Evolutionary conservation across 2,113 vertebrate species (phyloP).

Genomic region (Chascanopsetta lugubris): DNA sequence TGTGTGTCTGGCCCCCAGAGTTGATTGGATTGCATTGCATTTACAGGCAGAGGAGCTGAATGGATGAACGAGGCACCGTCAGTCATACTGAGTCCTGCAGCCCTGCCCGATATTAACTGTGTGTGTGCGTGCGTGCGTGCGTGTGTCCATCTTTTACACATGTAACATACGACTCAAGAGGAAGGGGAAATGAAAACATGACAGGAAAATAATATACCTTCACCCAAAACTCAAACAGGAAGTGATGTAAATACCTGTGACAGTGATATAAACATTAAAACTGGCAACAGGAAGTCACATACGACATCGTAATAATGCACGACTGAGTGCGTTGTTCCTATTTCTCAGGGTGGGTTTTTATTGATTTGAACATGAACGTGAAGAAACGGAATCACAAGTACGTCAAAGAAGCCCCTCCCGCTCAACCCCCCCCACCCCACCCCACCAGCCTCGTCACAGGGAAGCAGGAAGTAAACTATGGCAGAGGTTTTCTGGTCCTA

Average conservation of each 20-base stretch:
- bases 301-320: neutral
- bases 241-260: no score
- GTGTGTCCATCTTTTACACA: no score
- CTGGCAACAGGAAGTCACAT: no score
- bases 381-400: slow-evolving; percentile 69
- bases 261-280: no score
- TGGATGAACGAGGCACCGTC: slow-evolving; percentile 44
- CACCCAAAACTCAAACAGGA: no score
- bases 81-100: slow-evolving; percentile 13
- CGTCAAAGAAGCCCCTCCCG: no score
- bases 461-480: neutral
- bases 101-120: neutral
- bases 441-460: slow-evolving; percentile 31
- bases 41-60: slow-evolving; percentile 42
- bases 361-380: slow-evolving; percentile 77
- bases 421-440: no score
- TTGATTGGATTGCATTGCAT: slow-evolving; percentile 61
- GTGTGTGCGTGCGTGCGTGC: slow-evolving; percentile 1
- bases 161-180: no score
- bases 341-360: slow-evolving; percentile 67
- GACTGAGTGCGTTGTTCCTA: neutral
- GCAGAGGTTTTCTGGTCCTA: slow-evolving; percentile 40
- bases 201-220: no score
- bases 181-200: no score
- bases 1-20: slow-evolving; percentile 8